A percentile compares a stretch with the other conserved stretches of the same genome.
These are phyloP conservation scores for Montipora sp. DNA, from an alignment of 64 coral and sea anemone genomes.

Conservation along the genomic window DNA sequence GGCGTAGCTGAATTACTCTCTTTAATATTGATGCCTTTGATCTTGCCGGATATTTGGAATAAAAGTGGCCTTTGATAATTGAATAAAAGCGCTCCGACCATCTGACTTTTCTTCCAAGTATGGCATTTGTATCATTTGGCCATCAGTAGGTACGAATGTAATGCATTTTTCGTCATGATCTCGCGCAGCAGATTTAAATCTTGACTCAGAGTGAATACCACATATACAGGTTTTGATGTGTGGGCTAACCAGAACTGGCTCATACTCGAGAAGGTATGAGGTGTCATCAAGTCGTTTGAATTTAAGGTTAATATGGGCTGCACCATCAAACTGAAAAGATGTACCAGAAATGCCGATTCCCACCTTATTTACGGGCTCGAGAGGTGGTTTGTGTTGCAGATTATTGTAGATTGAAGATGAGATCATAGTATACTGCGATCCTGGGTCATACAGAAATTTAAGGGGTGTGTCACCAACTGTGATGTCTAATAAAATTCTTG, in stretches of 20 bases:
- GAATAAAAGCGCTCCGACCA: no score
- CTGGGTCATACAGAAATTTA: conserved; percentile 49
- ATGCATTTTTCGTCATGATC: not conserved
- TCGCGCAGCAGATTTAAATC: not conserved
- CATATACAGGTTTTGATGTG: not conserved
- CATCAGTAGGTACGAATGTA: no score
- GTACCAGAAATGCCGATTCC: conserved; percentile 34
- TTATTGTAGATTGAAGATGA: conserved; percentile 29
- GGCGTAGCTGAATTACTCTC: no score
- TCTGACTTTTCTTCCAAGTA: no score
- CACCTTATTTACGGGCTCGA: conserved; percentile 34
- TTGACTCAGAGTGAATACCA: conserved; percentile 3
- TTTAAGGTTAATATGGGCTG: not conserved
- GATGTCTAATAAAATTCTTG: not conserved
- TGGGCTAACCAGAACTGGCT: not conserved
- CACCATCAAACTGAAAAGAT: not conserved
- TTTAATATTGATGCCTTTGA: no score
- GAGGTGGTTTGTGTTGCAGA: conserved; percentile 16
- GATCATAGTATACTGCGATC: conserved; percentile 55
- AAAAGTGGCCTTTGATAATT: no score
- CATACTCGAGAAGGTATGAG: conserved; percentile 20
- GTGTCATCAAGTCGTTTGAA: conserved; percentile 36
- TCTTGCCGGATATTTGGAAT: no score
- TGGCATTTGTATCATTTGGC: no score
- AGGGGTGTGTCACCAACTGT: conserved; percentile 32